Conservation (phyloP, 2,113 vertebrate genomes). For the Leucopsar rothschildi region DNA sequence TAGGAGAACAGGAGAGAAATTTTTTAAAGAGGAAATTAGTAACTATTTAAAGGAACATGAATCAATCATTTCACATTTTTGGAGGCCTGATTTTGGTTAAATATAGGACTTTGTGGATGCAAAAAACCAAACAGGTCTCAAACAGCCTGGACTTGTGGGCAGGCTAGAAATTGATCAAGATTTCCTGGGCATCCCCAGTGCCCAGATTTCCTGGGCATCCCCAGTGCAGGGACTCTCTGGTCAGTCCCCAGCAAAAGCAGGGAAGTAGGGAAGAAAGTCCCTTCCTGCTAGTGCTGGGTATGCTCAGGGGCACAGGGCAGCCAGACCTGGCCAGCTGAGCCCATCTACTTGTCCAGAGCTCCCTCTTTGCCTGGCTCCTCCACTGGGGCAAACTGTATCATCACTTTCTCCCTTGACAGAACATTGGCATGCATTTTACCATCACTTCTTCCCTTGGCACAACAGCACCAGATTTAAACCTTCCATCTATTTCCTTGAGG, state of each 20-base stretch:
- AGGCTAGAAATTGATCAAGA: not conserved
- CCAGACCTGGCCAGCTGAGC: not conserved
- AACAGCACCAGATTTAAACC: not conserved
- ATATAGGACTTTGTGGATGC: not conserved
- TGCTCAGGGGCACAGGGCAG: not conserved
- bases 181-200: not conserved
- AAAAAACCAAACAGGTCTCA: not conserved
- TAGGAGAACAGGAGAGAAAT: not conserved
- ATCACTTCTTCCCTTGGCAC: not conserved
- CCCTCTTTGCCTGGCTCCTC: rapidly evolving
- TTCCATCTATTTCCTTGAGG: not conserved
- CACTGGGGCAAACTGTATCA: not conserved
- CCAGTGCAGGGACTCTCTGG: not conserved
- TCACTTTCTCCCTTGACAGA: not conserved
- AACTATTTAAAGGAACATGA: not conserved
- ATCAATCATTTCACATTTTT: not conserved
- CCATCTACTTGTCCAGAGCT: not conserved
- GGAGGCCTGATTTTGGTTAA: not conserved
- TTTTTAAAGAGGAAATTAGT: not conserved
- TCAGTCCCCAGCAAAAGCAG: not conserved
- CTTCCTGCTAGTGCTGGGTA: not conserved
- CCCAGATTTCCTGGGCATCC: not conserved
- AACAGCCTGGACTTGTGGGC: not conserved
- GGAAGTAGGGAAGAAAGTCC: not conserved
- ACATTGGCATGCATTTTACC: not conserved